phyloP scores from a whole-genome alignment of 2,888 invertebrate species.

The Podabrus alpinus region DNA sequence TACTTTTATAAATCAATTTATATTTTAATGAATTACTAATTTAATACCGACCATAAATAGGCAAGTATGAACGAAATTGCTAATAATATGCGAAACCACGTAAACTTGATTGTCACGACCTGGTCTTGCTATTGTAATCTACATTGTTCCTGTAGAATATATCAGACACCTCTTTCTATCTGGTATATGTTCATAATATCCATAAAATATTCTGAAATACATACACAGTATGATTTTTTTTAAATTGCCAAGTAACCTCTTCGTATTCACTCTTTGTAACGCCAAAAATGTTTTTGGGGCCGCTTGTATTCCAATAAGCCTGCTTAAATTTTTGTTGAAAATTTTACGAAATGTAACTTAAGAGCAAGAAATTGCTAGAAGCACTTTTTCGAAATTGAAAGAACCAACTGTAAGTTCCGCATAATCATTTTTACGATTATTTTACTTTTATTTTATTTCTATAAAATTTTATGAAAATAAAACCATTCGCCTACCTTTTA shows the following conservation, averaged over 20 bases:
- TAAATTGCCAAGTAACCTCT: background rate
- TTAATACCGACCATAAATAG: background rate
- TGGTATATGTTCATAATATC: conserved; percentile 5
- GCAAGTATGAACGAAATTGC: background rate
- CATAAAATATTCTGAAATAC: conserved; percentile 23
- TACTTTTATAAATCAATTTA: background rate
- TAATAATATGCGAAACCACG: conserved; percentile 29
- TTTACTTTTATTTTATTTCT: background rate
- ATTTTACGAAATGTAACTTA: background rate
- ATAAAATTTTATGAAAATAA: background rate
- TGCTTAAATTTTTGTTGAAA: background rate
- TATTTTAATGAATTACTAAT: background rate
- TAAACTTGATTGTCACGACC: conserved; percentile 20
- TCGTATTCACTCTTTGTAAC: background rate
- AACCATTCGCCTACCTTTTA: background rate
- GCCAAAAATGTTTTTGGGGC: conserved; percentile 3
- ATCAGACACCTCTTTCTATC: conserved; percentile 7
- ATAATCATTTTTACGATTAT: background rate
- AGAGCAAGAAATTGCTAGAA: background rate
- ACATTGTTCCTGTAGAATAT: conserved; percentile 8
- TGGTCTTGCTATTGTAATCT: conserved; percentile 16
- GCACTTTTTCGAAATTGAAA: background rate
- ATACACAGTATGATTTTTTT: background rate
- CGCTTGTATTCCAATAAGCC: no score
- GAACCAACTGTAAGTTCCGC: background rate